Evolutionary conservation across 2,113 vertebrate genomes (phyloP), one percentile per base, ranked within the genome.

Genomic region (Tricholaema leucomelas): DNA sequence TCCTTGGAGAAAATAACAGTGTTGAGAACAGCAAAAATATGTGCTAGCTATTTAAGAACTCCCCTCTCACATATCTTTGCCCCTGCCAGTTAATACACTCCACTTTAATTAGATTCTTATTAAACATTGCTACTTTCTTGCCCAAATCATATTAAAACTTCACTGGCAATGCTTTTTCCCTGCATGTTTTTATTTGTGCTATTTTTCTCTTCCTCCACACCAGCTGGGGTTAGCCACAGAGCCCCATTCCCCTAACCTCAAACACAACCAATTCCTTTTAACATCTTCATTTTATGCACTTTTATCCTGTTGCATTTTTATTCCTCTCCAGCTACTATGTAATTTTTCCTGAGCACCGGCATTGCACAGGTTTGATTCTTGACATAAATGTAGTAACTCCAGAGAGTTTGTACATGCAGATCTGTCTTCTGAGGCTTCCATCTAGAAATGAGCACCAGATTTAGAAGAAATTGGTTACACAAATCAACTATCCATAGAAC

Each of bases 141-240:
- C 19, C 42, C 50, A 85, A 93, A 76, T 92, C 19, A 64, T 67
- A 67, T 85, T 83, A 93, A 95, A 96, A 87, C 8, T 89, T 87
- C 85, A 95, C 83, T 90, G 73, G 25, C 33, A 84, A 58, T 78
- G 55, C 24, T 81, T 93, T 36, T 66, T 92, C 48, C 25, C 78
- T 72, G 31, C 5, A 5, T 58, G 24, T 66, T 93, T 94, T 94
- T 85, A 76, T 87, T 85, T 59, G 70, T 44, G 35, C 7, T 63
- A 5, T 87, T 92, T 94, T 92, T 92, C 67, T 87, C 25, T 87
- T 92, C 52, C 67, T 61, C 38, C 63, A 55, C 38, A 15, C 81
- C 36, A 89, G 44, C 67, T 91, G 56, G 28, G 33, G 82, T 95
- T 87, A 91, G 46, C 18, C 14, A 59, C 6, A 55, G 8, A 80